Evolutionary conservation across 2,113 vertebrate genomes (phyloP).

Genomic region (Otolemur garnettii): DNA sequence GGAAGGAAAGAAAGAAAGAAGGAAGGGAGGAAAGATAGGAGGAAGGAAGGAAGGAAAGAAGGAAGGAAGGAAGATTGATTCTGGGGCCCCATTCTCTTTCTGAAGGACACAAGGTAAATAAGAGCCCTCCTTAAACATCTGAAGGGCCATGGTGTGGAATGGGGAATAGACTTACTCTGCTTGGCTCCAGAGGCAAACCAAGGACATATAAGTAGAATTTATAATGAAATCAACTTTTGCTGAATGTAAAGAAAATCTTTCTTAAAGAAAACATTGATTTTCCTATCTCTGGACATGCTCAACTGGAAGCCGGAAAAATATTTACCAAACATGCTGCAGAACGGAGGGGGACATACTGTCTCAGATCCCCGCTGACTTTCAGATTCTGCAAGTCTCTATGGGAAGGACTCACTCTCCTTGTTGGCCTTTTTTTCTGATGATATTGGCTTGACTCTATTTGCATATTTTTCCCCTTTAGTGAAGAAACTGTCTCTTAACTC

Average conservation of each 20-base stretch:
- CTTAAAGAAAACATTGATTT: neutral
- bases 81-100: neutral
- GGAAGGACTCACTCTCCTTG: neutral
- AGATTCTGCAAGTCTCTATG: neutral
- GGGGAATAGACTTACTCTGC: neutral
- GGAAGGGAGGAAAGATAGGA: too few relatives aligned
- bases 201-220: neutral
- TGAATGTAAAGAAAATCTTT: conserved; percentile 11
- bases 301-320: neutral
- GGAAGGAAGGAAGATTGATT: neutral
- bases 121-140: neutral
- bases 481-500: neutral
- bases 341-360: neutral
- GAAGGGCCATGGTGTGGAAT: neutral
- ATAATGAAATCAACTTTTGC: neutral
- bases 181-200: neutral
- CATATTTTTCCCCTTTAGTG: neutral
- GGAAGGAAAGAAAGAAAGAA: too few relatives aligned
- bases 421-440: neutral
- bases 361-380: neutral
- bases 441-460: neutral
- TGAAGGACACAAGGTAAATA: neutral
- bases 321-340: neutral
- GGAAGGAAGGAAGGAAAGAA: too few relatives aligned
- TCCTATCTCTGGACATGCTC: neutral